A percentile compares a stretch with the other conserved stretches of the same genome.
These are phyloP conservation scores for Drosophila nikananu DNA, from an alignment of 1,140 invertebrate genomes.

Conservation along the genomic window DNA sequence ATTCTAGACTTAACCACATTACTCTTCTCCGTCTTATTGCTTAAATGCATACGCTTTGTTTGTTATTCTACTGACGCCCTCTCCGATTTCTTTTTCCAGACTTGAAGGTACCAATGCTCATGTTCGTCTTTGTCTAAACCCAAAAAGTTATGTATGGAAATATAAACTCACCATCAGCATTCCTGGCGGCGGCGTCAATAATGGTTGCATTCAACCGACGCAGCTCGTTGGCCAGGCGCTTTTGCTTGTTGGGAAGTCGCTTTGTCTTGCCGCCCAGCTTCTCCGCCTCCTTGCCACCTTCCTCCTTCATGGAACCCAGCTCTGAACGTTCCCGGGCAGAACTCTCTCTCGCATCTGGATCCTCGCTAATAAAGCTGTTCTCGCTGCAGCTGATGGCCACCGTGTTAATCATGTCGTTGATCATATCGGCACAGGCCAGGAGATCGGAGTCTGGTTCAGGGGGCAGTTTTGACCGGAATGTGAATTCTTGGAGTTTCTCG, in stretches of 20 bases:
- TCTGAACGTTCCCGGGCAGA: not conserved
- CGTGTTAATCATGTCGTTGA: constrained; percentile 81
- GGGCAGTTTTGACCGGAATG: constrained; percentile 39
- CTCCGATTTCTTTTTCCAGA: not conserved
- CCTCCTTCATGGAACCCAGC: constrained; percentile 31
- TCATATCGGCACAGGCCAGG: constrained; percentile 69
- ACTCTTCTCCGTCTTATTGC: too few species aligned
- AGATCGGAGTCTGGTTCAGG: constrained; percentile 12
- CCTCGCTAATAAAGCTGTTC: constrained; percentile 71
- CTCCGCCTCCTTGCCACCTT: constrained; percentile 15
- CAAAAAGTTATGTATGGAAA: not conserved
- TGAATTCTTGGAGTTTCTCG: constrained; percentile 40
- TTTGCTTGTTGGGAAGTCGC: constrained; percentile 58
- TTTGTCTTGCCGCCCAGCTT: constrained; percentile 34
- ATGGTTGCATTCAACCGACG: constrained; percentile 82
- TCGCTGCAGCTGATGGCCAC: constrained; percentile 84
- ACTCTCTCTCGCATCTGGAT: constrained; percentile 46
- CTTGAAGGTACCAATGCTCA: not conserved
- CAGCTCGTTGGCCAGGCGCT: constrained; percentile 71
- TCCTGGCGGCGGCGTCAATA: constrained; percentile 73
- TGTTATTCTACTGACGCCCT: not conserved
- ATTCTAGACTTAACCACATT: too few species aligned
- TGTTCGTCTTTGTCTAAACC: not conserved
- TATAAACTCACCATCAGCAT: constrained; percentile 56
- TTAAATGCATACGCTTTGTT: not conserved